phyloP scores from a whole-genome alignment of 2,797 vertebrate species.

The Buphagus erythrorhynchus region DNA sequence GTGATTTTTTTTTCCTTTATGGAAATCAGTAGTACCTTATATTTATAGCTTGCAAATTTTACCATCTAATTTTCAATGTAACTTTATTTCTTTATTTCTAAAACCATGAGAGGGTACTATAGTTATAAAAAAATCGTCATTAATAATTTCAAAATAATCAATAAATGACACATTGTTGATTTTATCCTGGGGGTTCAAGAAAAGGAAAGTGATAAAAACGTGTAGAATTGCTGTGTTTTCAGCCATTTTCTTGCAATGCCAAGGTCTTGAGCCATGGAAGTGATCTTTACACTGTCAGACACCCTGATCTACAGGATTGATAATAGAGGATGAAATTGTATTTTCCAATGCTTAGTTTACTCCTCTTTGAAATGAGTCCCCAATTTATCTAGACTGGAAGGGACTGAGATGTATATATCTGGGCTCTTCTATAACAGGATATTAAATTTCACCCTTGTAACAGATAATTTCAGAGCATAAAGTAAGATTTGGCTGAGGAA shows the following conservation, averaged over 20 bases:
- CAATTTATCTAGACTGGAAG: background rate
- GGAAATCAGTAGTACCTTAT: background rate
- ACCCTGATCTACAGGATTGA: background rate
- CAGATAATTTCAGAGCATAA: background rate
- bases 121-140: background rate
- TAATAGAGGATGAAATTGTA: slow-evolving; percentile 6
- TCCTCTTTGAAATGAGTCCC: background rate
- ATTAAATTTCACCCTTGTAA: background rate
- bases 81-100: background rate
- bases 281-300: background rate
- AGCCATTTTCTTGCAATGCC: background rate
- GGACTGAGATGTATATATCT: background rate
- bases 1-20: background rate
- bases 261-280: background rate
- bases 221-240: background rate
- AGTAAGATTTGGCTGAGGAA: background rate
- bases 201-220: background rate
- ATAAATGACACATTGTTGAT: background rate
- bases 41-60: background rate
- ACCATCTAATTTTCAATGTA: background rate
- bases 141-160: background rate
- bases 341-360: slow-evolving; percentile 26
- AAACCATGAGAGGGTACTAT: background rate
- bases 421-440: background rate
- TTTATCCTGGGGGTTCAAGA: background rate